A percentile compares a stretch with the other conserved stretches of the same genome.
These are phyloP conservation scores for Bibio marci DNA, from an alignment of 2,888 invertebrate species.

Conservation along the genomic window DNA sequence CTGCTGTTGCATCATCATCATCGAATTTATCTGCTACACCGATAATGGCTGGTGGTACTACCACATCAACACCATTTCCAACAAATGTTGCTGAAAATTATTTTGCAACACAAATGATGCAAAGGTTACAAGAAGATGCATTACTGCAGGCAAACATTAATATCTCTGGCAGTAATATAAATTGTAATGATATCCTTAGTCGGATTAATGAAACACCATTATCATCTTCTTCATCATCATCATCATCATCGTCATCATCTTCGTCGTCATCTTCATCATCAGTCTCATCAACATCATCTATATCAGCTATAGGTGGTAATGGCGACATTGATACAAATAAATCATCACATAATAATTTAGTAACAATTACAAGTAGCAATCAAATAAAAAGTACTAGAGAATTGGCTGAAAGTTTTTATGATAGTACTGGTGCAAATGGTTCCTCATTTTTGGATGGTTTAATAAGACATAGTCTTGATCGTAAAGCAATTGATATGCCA, in stretches of 20 bases:
- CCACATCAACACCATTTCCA: slow-evolving; percentile 28
- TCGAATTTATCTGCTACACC: slow-evolving; percentile 26
- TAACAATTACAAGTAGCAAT: too few relatives aligned
- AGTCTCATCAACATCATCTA: slow-evolving; percentile 5
- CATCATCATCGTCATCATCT: too few relatives aligned
- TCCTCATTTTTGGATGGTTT: slow-evolving; percentile 64
- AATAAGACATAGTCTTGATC: slow-evolving; percentile 63
- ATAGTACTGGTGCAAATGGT: slow-evolving; percentile 49
- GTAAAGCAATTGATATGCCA: slow-evolving; percentile 34
- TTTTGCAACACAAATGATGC: slow-evolving; percentile 64
- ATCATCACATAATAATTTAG: slow-evolving; percentile 12
- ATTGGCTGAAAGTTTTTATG: slow-evolving; percentile 45
- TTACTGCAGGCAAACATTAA: slow-evolving; percentile 27
- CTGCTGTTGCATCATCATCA: slow-evolving; percentile 23
- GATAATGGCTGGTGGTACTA: slow-evolving; percentile 29
- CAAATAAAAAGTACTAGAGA: slow-evolving; percentile 37
- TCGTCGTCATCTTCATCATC: neutral
- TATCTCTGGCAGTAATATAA: slow-evolving; percentile 10
- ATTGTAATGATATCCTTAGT: neutral
- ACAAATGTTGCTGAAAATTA: slow-evolving; percentile 51
- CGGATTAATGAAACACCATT: slow-evolving; percentile 1
- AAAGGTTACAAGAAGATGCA: slow-evolving; percentile 56
- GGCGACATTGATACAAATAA: slow-evolving; percentile 19
- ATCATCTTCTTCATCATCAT: too few relatives aligned
- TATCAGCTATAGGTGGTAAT: slow-evolving; percentile 9